These are phyloP conservation scores for Spheniscus humboldti DNA, from an alignment of 2,797 vertebrate genomes.

Conservation along the genomic window DNA sequence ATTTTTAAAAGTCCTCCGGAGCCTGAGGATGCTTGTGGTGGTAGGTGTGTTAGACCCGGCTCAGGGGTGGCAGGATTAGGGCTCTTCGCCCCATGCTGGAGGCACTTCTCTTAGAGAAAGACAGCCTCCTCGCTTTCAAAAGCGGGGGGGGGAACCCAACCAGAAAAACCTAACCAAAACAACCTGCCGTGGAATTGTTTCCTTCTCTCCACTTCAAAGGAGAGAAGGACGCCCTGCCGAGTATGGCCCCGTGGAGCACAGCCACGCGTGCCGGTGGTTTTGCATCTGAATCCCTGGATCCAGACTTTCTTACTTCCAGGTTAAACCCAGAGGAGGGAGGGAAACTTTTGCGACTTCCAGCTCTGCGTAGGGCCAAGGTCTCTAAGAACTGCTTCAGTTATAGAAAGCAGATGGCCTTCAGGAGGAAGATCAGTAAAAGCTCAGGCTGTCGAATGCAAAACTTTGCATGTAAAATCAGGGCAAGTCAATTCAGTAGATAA, in stretches of 20 bases:
- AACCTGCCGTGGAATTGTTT: background rate
- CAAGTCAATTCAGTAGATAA: background rate
- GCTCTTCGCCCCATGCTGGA: background rate
- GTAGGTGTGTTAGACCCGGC: background rate
- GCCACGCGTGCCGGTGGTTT: background rate
- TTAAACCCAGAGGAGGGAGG: background rate
- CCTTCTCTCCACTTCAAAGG: background rate
- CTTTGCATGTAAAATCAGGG: background rate
- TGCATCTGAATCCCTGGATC: background rate
- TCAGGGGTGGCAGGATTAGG: background rate
- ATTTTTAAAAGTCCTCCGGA: background rate
- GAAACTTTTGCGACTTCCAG: background rate
- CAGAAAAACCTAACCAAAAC: background rate
- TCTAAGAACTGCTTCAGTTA: background rate
- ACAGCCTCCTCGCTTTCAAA: background rate
- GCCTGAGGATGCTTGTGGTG: background rate
- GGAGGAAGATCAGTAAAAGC: background rate
- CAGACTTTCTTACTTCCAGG: background rate
- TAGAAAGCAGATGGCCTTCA: background rate
- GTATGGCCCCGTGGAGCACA: background rate
- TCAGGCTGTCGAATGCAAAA: background rate
- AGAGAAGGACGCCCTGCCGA: background rate
- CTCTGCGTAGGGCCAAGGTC: background rate
- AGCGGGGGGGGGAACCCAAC: accelerated
- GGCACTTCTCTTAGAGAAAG: background rate